These are phyloP conservation scores for Hydroisotoma schaefferi DNA, from an alignment of 2,888 invertebrate genomes.

Conservation along the genomic window DNA sequence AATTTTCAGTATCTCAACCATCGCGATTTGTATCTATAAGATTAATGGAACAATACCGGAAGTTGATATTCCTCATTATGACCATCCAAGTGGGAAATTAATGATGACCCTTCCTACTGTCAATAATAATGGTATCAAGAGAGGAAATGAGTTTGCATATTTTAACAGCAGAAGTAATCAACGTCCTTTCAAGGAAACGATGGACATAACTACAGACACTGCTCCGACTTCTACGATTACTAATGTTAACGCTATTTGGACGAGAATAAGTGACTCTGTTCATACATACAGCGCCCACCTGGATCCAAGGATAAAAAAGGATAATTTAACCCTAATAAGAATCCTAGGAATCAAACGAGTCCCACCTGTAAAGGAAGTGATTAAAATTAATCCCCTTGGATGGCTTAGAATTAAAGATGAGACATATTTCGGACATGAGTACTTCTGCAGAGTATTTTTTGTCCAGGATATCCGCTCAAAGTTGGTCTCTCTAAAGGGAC, in stretches of 20 bases:
- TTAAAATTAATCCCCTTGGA: constrained; percentile 24
- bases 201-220: neutral
- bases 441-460: constrained; percentile 37
- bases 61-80: too few species aligned
- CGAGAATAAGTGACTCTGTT: constrained; percentile 45
- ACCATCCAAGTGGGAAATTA: too few species aligned
- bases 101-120: too few species aligned
- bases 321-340: constrained; percentile 22
- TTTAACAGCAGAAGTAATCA: constrained; percentile 2
- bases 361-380: constrained; percentile 31
- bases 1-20: too few species aligned
- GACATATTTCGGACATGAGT: constrained; percentile 27
- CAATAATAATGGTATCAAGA: too few species aligned
- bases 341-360: constrained; percentile 36
- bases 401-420: constrained; percentile 37
- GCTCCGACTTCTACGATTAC: neutral
- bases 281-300: constrained; percentile 49
- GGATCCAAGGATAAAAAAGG: constrained; percentile 30
- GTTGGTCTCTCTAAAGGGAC: constrained; percentile 6
- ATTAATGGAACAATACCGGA: too few species aligned
- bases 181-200: too few species aligned
- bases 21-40: too few species aligned
- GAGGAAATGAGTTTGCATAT: constrained; percentile 20
- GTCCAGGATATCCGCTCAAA: neutral
- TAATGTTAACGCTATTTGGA: constrained; percentile 38